Evolutionary conservation across 2,797 vertebrate species (phyloP), one percentile per base, ranked within the genome.

Genomic region (Carduelis carduelis): DNA sequence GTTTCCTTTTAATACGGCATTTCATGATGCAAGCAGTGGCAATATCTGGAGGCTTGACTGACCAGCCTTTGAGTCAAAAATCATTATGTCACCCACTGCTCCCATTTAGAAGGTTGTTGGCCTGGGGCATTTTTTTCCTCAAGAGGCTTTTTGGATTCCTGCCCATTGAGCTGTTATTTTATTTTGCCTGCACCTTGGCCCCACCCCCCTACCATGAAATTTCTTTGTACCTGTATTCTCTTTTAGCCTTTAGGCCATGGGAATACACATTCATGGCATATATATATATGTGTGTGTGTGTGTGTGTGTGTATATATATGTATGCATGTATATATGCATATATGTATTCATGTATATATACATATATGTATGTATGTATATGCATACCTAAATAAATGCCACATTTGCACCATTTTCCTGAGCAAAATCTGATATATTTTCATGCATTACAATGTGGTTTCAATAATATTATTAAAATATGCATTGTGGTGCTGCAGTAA

Each of bases 1-100:
- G 8, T 32, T 79, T 63, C 28, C 7, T 70, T 82, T 69, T 50
- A 59, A 65, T 74, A 66, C 5, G 4, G 18, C 17, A 37, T 23
- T 37, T 6, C 34, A 68, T 0, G 0, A 13, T 8, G 7, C 7
- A 88, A 61, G 41, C 2, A 3, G 14, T 2, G 5, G 6, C 39
- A 44, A 30, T 32, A 39, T 37, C 39, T 52, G 59, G 11, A 72
- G 14, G 15, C 27, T 39, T 56, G 21, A 47, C 32, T 70, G 20
- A 41, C 3, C 12, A 63, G 4, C 11, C 15, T 44, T 44, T 68
- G 28, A 26, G 27, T 69, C 26, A 81, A 59, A 85, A 79, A 37
- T 22, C 16, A 14, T 26, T 55, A 28, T 13, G 20, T 68, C 56
- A 49, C 22, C 11, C 7, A 44, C 12, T 52, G 6, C 16, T 85